Evolutionary conservation across 2,888 invertebrate species (phyloP), one percentile per base, ranked within the genome.

Genomic region (Stegophylla sp.): DNA sequence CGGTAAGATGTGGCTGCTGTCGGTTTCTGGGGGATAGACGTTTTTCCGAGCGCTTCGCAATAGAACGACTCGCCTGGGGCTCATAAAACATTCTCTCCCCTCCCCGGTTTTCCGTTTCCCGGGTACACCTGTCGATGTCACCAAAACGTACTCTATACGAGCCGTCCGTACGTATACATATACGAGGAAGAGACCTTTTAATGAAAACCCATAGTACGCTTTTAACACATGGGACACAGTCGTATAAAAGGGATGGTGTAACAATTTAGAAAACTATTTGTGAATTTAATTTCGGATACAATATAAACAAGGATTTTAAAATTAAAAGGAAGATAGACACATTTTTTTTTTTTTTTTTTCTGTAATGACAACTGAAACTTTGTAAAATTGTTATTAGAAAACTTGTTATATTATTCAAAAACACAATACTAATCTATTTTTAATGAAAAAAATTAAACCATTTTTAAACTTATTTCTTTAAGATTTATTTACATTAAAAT

Each of bases 71-170:
- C 77, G 77, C 77, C 48, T 48, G 77, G 69, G 77, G 77, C 69
- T 34, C 77, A 77, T 77, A 77, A 77, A 77, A 77, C 77, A 77
- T 69, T 45, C 34, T 3, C 48, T 61, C 61, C 43, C 56, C 48
- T 61, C 61, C 43, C 56, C 74, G 15, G 34, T 48, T 12, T 34
- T 51, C 74, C 66, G n/a, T 43, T 43, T 10, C 26, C 1, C 43
- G 48, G n/a, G 17, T 61, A 69, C 77, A 77, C 77, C 77, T 77
- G 77, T 77, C 77, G 77, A 77, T 77, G 77, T 77, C 77, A 13
- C 77, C 59, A 12, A 69, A 76, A 67, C 41, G 34, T 56, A 67
- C 67, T 20, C 51, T 3, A 43, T 59, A n/a, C 76, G 13, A 7
- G 48, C 20, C 23, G 17, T 43, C 26, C 43, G 41, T 34, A 13